These are phyloP conservation scores for Drosophila colorata DNA, from an alignment of 2,888 invertebrate genomes.

Conservation along the genomic window DNA sequence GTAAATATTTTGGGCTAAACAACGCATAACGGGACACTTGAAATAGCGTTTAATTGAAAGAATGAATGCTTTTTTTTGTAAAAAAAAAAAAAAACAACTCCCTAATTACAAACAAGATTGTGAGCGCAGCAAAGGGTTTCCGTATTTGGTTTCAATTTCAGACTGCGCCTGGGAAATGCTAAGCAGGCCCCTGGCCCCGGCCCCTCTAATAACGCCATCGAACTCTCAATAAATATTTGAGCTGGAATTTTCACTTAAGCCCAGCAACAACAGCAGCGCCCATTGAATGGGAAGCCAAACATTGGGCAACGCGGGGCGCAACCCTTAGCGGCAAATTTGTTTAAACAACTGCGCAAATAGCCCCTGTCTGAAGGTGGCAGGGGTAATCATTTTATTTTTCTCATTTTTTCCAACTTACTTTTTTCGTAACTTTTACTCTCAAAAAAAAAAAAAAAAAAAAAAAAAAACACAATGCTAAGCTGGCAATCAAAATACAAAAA, in stretches of 20 bases:
- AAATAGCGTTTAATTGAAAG: slow-evolving; percentile 36
- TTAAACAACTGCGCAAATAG: slow-evolving; percentile 76
- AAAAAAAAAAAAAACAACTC: slow-evolving; percentile 34
- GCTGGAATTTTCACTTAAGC: slow-evolving; percentile 65
- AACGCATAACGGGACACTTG: slow-evolving; percentile 47
- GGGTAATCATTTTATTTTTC: slow-evolving; percentile 30
- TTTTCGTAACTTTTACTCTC: slow-evolving; percentile 18
- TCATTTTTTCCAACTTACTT: slow-evolving; percentile 16
- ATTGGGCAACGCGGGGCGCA: slow-evolving; percentile 12
- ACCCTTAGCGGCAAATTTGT: slow-evolving; percentile 67
- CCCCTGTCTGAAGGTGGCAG: slow-evolving; percentile 4
- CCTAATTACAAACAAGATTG: slow-evolving; percentile 58
- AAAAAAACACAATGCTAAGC: slow-evolving; percentile 43
- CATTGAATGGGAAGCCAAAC: slow-evolving; percentile 26
- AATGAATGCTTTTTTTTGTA: slow-evolving; percentile 20
- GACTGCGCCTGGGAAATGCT: slow-evolving; percentile 9
- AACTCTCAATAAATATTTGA: slow-evolving; percentile 67
- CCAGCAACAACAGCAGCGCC: slow-evolving; percentile 35
- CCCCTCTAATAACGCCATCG: slow-evolving; percentile 26
- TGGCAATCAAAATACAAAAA: slow-evolving; percentile 68
- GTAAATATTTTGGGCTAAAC: slow-evolving; percentile 31
- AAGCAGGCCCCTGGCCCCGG: background rate
- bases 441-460: slow-evolving; percentile 20
- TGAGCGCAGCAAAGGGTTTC: slow-evolving; percentile 12
- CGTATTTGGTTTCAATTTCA: slow-evolving; percentile 11